phyloP scores from a whole-genome alignment of 37 sponge, comb jelly and placozoan species.

The Haliclona indistincta region DNA sequence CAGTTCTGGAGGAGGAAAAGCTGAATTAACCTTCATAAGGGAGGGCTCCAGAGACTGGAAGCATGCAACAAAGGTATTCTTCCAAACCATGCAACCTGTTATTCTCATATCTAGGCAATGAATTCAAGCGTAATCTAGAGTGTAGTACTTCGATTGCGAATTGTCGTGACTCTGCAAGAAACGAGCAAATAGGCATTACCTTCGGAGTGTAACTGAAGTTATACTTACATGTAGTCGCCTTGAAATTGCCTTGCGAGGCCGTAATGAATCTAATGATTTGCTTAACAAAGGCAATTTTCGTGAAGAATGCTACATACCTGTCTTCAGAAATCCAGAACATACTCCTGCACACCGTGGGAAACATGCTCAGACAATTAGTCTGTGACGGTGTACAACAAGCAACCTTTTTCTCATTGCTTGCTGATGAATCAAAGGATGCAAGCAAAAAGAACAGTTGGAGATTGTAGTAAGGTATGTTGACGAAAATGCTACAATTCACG shows the following conservation, averaged over 20 bases:
- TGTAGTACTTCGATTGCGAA: constrained; percentile 34
- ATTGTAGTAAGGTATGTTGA: constrained; percentile 74
- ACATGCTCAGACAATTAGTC: constrained; percentile 27
- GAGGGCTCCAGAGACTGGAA: constrained; percentile 45
- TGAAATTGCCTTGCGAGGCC: constrained; percentile 2
- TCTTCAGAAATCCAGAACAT: constrained; percentile 64
- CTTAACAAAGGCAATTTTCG: neutral
- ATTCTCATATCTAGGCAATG: constrained; percentile 37
- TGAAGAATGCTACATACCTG: constrained; percentile 67
- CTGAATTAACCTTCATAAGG: constrained; percentile 15
- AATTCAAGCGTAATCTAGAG: constrained; percentile 12
- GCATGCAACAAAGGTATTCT: constrained; percentile 47
- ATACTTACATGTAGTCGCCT: neutral
- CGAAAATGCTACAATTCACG: constrained; percentile 38
- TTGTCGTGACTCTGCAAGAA: constrained; percentile 24
- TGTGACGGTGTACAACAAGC: constrained; percentile 48
- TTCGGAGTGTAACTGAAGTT: neutral
- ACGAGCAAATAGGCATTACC: neutral
- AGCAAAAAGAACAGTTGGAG: constrained; percentile 49
- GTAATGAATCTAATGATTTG: neutral
- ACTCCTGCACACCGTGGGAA: constrained; percentile 59
- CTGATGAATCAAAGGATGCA: constrained; percentile 70
- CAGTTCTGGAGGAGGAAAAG: neutral
- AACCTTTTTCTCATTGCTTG: constrained; percentile 53
- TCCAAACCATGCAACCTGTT: constrained; percentile 29